Evolutionary conservation across 2,113 vertebrate species (phyloP), one percentile per base, ranked within the genome.

Genomic region (Siphamia tubifer): DNA sequence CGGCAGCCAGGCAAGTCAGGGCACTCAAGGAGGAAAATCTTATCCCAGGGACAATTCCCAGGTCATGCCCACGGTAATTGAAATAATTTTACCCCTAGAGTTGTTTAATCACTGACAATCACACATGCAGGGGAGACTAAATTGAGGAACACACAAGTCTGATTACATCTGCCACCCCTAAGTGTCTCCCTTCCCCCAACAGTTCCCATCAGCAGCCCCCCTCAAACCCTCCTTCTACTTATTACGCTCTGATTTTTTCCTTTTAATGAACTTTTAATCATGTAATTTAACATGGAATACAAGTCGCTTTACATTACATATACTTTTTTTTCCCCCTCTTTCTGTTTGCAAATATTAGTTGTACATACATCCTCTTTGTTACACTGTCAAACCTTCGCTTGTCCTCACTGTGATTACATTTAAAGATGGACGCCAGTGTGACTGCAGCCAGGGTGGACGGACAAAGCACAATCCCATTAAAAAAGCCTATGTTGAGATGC

Each of bases 71-170:
- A 91, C 90, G 85, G 94, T 95, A 96, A 99, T 96, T 96, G 95
- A 96, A 95, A 96, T 95, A 95, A 97, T 96, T 96, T 94, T 93
- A 93, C 94, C 94, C 91, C 90, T 87, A 95, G 94, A 94, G 92
- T 94, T 94, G 93, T 96, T 95, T 95, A 96, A 98, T 96, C 94
- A 96, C 93, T 94, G 93, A 94, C 95, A 95, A 95, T 97, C 95
- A 94, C 93, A 91, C 92, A 92, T 89, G 91, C 92, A 88, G 79
- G 24, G 19, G 24, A n/a, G 39, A 12, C 89, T 92, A 94, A 94
- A 95, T 93, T 92, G 92, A 92, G 93, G 90, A 91, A 89, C 21
- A 93, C 39, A 16, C 38, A 44, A 72, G 72, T 68, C 64, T 86
- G 82, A 89, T 89, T 74, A 75, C 79, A 85, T 89, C 76, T 89